Conservation (phyloP, 2,797 vertebrate genomes). For the Poecilia wingei region DNA sequence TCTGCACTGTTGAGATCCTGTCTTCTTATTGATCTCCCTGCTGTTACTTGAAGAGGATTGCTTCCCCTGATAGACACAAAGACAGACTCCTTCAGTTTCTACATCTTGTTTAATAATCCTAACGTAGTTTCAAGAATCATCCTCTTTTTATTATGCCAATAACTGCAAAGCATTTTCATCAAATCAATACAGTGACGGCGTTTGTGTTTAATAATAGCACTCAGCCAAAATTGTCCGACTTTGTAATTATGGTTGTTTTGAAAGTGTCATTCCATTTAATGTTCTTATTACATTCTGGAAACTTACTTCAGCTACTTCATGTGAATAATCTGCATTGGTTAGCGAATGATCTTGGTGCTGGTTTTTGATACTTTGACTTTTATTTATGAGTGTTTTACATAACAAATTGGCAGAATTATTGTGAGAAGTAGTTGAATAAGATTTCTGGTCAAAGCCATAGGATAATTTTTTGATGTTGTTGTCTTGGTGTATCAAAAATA, state of each 20-base stretch:
- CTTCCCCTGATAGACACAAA: constrained; percentile 20
- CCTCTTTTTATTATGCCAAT: constrained; percentile 12
- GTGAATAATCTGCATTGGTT: constrained; percentile 10
- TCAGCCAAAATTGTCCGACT: too few relatives aligned
- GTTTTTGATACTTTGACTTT: not conserved
- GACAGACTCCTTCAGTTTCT: constrained; percentile 26
- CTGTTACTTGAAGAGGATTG: constrained; percentile 20
- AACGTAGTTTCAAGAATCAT: not conserved
- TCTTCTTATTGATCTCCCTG: constrained; percentile 24
- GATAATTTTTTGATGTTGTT: too few relatives aligned
- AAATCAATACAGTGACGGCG: constrained; percentile 9
- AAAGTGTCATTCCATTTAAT: constrained; percentile 12
- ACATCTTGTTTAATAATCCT: constrained; percentile 1
- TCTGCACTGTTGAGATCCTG: constrained; percentile 5
- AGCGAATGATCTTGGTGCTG: not conserved
- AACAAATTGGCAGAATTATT: not conserved
- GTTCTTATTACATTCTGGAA: constrained; percentile 18
- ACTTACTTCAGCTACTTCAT: constrained; percentile 16
- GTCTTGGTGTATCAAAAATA: not conserved
- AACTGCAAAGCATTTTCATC: constrained; percentile 29
- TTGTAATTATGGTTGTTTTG: constrained; percentile 1
- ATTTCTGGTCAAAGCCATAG: not conserved
- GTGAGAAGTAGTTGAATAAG: not conserved
- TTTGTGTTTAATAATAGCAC: too few relatives aligned
- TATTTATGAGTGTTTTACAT: not conserved